These are phyloP conservation scores for Palythoa grandis DNA, from an alignment of 92 coral and sea anemone genomes.

Conservation along the genomic window DNA sequence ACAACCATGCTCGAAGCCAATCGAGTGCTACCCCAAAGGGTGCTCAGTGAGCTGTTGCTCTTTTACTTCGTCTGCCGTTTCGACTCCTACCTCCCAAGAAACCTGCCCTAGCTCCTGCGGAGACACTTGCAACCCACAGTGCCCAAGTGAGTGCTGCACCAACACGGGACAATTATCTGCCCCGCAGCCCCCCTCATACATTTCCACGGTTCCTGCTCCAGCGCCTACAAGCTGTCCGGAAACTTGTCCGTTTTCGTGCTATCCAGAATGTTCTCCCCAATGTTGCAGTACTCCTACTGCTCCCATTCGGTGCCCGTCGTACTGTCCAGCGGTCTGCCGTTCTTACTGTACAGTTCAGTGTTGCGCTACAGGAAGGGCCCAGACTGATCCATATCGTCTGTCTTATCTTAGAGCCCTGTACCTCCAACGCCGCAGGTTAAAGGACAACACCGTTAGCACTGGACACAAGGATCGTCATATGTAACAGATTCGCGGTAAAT, in stretches of 20 bases:
- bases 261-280: conserved; percentile 67
- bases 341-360: conserved; percentile 70
- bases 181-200: conserved; percentile 43
- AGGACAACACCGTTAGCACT: background rate
- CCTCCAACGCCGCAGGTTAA: conserved; percentile 21
- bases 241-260: conserved; percentile 66
- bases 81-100: conserved; percentile 27
- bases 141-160: conserved; percentile 69
- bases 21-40: conserved; percentile 64
- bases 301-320: conserved; percentile 59
- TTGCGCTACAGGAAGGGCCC: conserved; percentile 45
- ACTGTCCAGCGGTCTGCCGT: conserved; percentile 70
- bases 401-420: conserved; percentile 28
- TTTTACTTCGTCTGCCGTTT: conserved; percentile 41
- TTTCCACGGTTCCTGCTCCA: background rate
- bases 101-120: conserved; percentile 61
- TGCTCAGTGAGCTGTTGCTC: conserved; percentile 76
- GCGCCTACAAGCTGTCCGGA: conserved; percentile 55
- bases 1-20: conserved; percentile 84
- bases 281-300: conserved; percentile 64
- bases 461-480: background rate
- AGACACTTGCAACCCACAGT: conserved; percentile 62
- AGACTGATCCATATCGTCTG: conserved; percentile 4
- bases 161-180: conserved; percentile 43
- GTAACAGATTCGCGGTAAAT: background rate